phyloP scores from a whole-genome alignment of 2,888 invertebrate genomes.

The Cantharis lateralis region DNA sequence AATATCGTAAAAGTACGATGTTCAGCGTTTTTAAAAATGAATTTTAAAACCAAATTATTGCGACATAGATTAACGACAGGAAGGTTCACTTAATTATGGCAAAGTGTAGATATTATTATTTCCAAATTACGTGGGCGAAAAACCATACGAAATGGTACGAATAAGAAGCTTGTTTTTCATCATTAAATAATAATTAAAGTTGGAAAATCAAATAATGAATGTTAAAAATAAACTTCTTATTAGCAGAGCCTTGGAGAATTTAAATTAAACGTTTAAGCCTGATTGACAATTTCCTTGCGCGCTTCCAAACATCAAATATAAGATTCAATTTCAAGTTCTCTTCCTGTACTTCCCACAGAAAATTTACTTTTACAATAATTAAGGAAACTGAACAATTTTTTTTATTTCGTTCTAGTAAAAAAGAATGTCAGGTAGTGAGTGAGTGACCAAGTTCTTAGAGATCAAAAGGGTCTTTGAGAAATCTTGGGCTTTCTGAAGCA shows the following conservation, averaged over 20 bases:
- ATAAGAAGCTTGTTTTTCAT: neutral
- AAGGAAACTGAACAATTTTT: neutral
- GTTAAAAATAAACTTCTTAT: neutral
- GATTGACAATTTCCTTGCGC: constrained; percentile 4
- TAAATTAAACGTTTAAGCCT: constrained; percentile 4
- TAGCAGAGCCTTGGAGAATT: neutral
- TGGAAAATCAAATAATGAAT: neutral
- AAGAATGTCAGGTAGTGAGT: neutral
- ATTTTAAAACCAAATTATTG: neutral
- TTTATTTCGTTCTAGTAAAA: neutral
- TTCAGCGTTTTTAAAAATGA: neutral
- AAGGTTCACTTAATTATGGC: constrained; percentile 23
- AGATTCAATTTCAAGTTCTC: constrained; percentile 1
- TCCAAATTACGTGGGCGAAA: constrained; percentile 20
- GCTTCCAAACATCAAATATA: constrained; percentile 1
- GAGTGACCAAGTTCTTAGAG: neutral
- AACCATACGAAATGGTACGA: neutral
- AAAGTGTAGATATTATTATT: constrained; percentile 15
- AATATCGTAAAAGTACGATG: neutral
- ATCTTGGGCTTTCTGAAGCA: neutral
- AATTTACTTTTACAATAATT: neutral
- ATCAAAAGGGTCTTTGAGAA: neutral
- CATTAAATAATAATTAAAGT: neutral
- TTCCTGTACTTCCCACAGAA: neutral
- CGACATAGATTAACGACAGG: constrained; percentile 24